phyloP scores from a whole-genome alignment of 2,888 invertebrate genomes.

The Caenorhabditis parvicauda region DNA sequence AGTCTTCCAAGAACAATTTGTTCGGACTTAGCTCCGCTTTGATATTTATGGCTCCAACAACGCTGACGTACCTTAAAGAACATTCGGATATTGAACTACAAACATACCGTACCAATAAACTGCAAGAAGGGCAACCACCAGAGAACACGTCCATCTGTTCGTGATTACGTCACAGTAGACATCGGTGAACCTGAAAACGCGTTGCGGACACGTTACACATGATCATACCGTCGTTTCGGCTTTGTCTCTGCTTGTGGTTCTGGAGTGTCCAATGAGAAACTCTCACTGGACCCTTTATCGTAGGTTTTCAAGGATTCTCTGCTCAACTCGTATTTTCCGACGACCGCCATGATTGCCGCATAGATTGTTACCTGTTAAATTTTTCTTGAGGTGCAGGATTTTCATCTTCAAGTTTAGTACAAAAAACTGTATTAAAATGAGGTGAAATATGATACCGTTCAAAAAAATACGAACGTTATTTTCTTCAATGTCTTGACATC shows the following conservation, averaged over 20 bases:
- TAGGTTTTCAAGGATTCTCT: slow-evolving; percentile 11
- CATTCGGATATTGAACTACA: background rate
- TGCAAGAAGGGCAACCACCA: slow-evolving; percentile 45
- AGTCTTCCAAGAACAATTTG: slow-evolving; percentile 51
- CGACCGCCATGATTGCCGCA: slow-evolving; percentile 54
- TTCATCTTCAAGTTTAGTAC: too few relatives aligned
- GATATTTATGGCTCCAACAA: slow-evolving; percentile 51
- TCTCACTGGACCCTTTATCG: too few relatives aligned
- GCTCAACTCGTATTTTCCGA: slow-evolving; percentile 45
- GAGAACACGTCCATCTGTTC: slow-evolving; percentile 37
- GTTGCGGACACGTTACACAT: too few relatives aligned
- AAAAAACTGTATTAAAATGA: too few relatives aligned
- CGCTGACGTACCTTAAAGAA: slow-evolving; percentile 39
- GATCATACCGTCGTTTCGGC: too few relatives aligned
- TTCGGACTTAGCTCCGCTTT: slow-evolving; percentile 54
- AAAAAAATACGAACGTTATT: too few relatives aligned
- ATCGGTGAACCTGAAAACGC: background rate
- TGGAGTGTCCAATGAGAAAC: too few relatives aligned
- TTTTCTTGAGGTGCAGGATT: too few relatives aligned
- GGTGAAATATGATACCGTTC: too few relatives aligned
- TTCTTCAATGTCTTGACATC: too few relatives aligned
- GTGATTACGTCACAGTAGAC: too few relatives aligned
- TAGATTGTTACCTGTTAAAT: slow-evolving; percentile 51
- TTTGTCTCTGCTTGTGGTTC: too few relatives aligned
- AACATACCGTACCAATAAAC: slow-evolving; percentile 35